Evolutionary conservation across 2,888 invertebrate genomes (phyloP).

Genomic region (Rhagophthalmus giganteus): DNA sequence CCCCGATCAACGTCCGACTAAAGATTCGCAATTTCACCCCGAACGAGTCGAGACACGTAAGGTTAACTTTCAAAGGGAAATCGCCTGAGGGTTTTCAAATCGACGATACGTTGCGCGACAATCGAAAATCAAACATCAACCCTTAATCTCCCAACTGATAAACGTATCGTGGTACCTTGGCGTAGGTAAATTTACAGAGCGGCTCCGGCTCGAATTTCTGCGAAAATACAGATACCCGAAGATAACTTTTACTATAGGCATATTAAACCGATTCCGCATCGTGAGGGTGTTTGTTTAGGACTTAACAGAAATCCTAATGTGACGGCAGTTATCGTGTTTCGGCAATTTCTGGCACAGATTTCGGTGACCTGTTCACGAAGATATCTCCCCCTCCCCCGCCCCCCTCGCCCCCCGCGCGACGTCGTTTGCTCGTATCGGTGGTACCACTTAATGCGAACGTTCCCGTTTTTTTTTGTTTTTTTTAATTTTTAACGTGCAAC

Average conservation of each 20-base stretch:
- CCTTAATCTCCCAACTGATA: no score
- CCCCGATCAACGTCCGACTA: not conserved
- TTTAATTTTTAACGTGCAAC: not conserved
- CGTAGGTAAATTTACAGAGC: constrained; percentile 1
- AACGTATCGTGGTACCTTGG: no score
- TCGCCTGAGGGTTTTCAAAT: no score
- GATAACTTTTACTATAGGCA: constrained; percentile 18
- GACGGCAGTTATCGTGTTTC: constrained; percentile 47
- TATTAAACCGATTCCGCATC: not conserved
- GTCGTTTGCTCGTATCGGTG: no score
- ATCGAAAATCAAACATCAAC: no score
- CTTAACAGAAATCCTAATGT: constrained; percentile 43
- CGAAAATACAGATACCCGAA: constrained; percentile 16
- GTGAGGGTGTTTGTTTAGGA: constrained; percentile 45
- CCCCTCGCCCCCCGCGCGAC: no score
- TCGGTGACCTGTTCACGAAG: constrained; percentile 25
- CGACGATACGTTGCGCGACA: no score
- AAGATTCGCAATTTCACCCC: not conserved
- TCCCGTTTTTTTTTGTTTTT: no score
- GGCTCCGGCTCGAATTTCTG: constrained; percentile 9
- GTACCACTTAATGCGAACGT: no score
- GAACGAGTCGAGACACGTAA: not conserved
- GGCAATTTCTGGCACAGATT: constrained; percentile 41
- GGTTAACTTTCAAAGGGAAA: no score
- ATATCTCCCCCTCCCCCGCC: no score